Evolutionary conservation across 2,888 invertebrate species (phyloP), one percentile per base, ranked within the genome.

Genomic region (Agrochola macilenta): DNA sequence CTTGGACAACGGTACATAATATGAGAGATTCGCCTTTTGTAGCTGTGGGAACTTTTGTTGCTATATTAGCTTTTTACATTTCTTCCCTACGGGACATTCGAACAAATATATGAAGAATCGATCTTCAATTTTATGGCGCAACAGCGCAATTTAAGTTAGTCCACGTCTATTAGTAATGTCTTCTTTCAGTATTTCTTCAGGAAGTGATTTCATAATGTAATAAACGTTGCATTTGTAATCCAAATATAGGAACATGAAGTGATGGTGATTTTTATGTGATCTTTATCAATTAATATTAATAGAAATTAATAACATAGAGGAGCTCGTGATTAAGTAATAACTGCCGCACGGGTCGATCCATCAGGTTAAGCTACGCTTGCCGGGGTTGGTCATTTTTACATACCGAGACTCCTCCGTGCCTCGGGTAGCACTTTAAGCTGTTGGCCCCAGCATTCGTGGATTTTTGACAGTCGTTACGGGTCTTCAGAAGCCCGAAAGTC

Each of bases 1-100:
- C 68, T 75, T 75, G 69, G 30, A 26, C 68, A 76, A 77, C 73
- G 85, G 83, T 76, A 58, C 43, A 82, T 81, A 57, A 60, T 74
- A 74, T 72, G 35, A 74, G 57, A 68, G 79, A 76, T 74, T 69
- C 64, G 61, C 43, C 57, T 74, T 75, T 73, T 30, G 5, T n/a
- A 26, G 0, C 20, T 61, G 49, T 76, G 71, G 64, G 60, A 60
- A 57, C 20, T 14, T 64, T 49, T 66, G 5, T 49, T 58, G 39
- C 17, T 49, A 39, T 26, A 58, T 23, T 8, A 17, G 8, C 23
- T 52, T 58, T 49, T 64, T 60, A 17, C 26, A 57, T 0, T 12
- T 8, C 8, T 23, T 76, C 49, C 46, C 23, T 57, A 77, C 23
- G 57, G 35, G 23, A 9, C 3, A 49, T 57, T 76, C 11, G 26